Conservation (phyloP, 2,113 vertebrate genomes). For the Pelvicachromis taeniatus region DNA sequence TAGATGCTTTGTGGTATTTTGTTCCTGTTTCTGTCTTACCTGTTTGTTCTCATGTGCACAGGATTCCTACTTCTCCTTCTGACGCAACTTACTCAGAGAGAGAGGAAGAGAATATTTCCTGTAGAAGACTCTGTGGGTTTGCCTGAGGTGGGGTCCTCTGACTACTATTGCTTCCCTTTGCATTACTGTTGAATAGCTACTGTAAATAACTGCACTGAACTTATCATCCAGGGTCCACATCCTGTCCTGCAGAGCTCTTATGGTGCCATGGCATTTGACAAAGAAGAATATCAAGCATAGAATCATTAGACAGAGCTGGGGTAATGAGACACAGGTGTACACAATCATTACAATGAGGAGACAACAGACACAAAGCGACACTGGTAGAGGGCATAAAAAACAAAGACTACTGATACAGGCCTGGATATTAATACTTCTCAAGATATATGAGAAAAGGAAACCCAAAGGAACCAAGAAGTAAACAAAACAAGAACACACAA, state of each 20-base stretch:
- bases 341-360: not conserved
- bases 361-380: not conserved
- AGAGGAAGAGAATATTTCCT: not conserved
- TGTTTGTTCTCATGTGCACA: not conserved
- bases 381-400: not conserved
- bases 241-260: not conserved
- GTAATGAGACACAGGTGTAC: not conserved
- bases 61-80: not conserved
- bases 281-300: not conserved
- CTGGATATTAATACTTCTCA: not conserved
- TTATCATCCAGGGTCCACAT: not conserved
- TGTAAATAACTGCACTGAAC: not conserved
- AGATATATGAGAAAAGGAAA: not conserved
- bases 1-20: not conserved
- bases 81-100: fast-evolving
- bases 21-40: not conserved
- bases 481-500: not conserved
- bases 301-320: not conserved
- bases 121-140: fast-evolving
- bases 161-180: not conserved
- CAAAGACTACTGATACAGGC: not conserved
- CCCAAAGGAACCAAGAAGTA: not conserved
- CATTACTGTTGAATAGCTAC: not conserved
- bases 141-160: not conserved
- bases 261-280: not conserved